Base-by-base conservation (phyloP, 37 sponge, comb jelly and placozoan species). In the Mnemiopsis leidyi region DNA sequence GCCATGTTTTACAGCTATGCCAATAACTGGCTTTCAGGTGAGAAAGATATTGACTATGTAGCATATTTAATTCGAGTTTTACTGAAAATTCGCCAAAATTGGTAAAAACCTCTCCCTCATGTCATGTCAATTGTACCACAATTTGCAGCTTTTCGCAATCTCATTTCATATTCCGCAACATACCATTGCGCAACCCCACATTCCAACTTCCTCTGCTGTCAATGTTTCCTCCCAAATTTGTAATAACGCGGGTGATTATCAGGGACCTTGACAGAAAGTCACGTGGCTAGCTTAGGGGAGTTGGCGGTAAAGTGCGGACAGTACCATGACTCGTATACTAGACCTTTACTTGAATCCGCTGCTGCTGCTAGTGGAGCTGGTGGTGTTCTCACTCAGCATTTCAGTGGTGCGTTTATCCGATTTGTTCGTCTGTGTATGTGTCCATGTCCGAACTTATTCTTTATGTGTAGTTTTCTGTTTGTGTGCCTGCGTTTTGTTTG, bases 1-100 rank as follows among this genome's bases (percentile, higher is more conserved):
- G 90, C 90, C 2, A 85, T 85, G 48, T 85, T 85, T 21, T 40
- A 85, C 61, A 28, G 26, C 25, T 85, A 85, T 28, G 38, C 90
- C 3, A 85, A 18, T 85, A 25, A 28, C 36, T 85, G 90, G 90
- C 23, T 85, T 0, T 13, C 79, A 7, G 79, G 79, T 69, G 13
- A 48, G 61, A n/a, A n/a, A n/a, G n/a, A n/a, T n/a, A n/a, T n/a
- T n/a, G n/a, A n/a, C n/a, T n/a, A n/a, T n/a, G n/a, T n/a, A n/a
- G n/a, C n/a, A n/a, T n/a, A n/a, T n/a, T n/a, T n/a, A n/a, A n/a
- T n/a, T n/a, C n/a, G n/a, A n/a, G n/a, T n/a, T n/a, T n/a, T n/a
- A n/a, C n/a, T n/a, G n/a, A n/a, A n/a, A n/a, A n/a, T n/a, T n/a
- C n/a, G n/a, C n/a, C n/a, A n/a, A n/a, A n/a, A n/a, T n/a, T n/a